Evolutionary conservation across 2,888 invertebrate species (phyloP).

Genomic region (Epiblema foenella): DNA sequence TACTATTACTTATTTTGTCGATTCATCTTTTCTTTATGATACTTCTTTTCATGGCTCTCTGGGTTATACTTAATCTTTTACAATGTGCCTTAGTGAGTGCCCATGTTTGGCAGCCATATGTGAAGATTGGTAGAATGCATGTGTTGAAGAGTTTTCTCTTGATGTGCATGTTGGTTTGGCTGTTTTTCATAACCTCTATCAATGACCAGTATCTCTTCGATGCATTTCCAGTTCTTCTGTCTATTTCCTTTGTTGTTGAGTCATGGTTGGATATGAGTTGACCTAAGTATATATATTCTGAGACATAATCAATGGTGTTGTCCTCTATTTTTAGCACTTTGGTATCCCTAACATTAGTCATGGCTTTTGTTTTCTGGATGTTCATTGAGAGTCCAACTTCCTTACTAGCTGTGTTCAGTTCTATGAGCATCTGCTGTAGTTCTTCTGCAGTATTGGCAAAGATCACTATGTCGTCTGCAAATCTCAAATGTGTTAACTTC

Average conservation of each 20-base stretch:
- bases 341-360: background rate
- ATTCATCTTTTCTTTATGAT: too few relatives aligned
- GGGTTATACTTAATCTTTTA: too few relatives aligned
- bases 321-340: background rate
- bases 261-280: slow-evolving; percentile 4
- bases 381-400: slow-evolving; percentile 8
- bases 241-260: background rate
- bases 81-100: too few relatives aligned
- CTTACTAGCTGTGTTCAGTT: slow-evolving; percentile 2
- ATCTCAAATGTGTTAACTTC: slow-evolving; percentile 2
- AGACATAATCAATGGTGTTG: background rate
- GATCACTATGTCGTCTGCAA: too few relatives aligned
- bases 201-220: background rate
- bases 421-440: too few relatives aligned
- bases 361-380: background rate
- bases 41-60: too few relatives aligned
- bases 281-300: slow-evolving; percentile 5
- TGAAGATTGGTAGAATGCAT: too few relatives aligned
- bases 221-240: slow-evolving; percentile 2
- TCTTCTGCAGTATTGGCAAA: background rate
- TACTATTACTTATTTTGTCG: too few relatives aligned
- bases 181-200: background rate
- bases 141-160: too few relatives aligned
- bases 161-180: background rate
- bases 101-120: too few relatives aligned